Base-by-base conservation (phyloP, 2,888 invertebrate genomes). In the Drosophila diplacantha region DNA sequence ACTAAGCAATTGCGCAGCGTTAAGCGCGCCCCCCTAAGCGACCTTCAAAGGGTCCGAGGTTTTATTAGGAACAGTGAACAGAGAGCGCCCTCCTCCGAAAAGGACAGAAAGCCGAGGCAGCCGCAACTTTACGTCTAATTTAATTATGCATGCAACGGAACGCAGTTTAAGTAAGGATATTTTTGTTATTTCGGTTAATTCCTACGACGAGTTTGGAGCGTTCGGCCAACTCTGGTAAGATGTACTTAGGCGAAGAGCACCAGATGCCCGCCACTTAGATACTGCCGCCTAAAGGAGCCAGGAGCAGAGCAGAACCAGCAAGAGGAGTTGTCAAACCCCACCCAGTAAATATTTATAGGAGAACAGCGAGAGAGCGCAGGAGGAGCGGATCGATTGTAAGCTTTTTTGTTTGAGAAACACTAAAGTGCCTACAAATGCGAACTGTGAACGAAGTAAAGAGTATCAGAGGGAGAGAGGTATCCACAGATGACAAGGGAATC, bases 401-500 rank as follows among this genome's bases (percentile, higher is more conserved):
- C 75, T 77, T 81, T 84, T 83, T 75, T 59, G 75, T 81, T 84
- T 77, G 52, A 70, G 71, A 83, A 81, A 84, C 84, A 83, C 78
- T 72, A 67, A 81, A 84, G 84, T 81, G 81, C 84, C 81, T 81
- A 69, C 35, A 71, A 60, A 71, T 64, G 49, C 69, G 51, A 59
- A 69, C 47, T 69, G 53, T 62, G 67, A 65, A 50, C 18, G 53
- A 12, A 26, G 26, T 29, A 4, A 39, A 9, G 14, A 39, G 16
- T 29, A 52, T 12, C 18, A 38, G 22, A 38, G 59, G 43, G 34
- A 35, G 8, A 41, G 8, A 14, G 39, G 9, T 12, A 39, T 18
- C 35, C 22, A 14, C 29, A 38, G 37, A 51, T 31, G 54, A 50
- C 16, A 32, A 41, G 26, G 11, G 46, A 44, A 41, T 31, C 44